Percentiles rank a stretch among this genome's conserved stretches.
These are phyloP conservation scores for Onthophagus sagittarius DNA, from an alignment of 2,888 invertebrate species.

Conservation along the genomic window DNA sequence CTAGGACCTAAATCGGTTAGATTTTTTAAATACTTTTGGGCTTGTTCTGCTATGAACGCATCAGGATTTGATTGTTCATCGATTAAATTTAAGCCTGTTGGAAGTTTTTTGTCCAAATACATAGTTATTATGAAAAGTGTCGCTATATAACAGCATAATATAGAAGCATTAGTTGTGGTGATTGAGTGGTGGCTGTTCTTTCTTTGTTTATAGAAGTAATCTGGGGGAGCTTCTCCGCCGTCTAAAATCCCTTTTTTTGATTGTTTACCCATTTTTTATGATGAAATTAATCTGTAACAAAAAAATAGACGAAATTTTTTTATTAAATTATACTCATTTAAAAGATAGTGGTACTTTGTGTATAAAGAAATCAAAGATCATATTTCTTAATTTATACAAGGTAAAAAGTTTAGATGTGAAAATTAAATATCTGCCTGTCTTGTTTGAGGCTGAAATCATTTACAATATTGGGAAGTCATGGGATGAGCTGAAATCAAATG, in stretches of 20 bases:
- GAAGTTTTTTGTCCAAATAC: background rate
- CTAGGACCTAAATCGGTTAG: conserved; percentile 66
- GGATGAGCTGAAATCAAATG: too few relatives aligned
- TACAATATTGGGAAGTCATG: too few relatives aligned
- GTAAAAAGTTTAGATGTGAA: too few relatives aligned
- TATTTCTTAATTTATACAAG: too few relatives aligned
- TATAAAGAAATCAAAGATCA: too few relatives aligned
- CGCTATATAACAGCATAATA: background rate
- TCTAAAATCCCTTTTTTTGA: background rate
- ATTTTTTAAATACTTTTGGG: conserved; percentile 57
- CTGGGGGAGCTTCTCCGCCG: background rate
- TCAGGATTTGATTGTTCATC: conserved; percentile 5
- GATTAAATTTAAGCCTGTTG: background rate
- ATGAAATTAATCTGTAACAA: too few relatives aligned
- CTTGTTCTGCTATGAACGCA: conserved; percentile 50
- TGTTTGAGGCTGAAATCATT: too few relatives aligned
- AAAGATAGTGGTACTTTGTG: too few relatives aligned
- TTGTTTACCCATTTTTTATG: too few relatives aligned
- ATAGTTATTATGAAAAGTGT: background rate
- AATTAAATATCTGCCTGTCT: too few relatives aligned
- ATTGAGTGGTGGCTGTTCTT: background rate
- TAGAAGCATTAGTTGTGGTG: background rate
- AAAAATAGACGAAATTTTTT: too few relatives aligned
- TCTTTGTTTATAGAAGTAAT: background rate
- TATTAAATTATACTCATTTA: too few relatives aligned